Base-by-base conservation (phyloP, 1,140 invertebrate genomes). In the Drosophila repleta region DNA sequence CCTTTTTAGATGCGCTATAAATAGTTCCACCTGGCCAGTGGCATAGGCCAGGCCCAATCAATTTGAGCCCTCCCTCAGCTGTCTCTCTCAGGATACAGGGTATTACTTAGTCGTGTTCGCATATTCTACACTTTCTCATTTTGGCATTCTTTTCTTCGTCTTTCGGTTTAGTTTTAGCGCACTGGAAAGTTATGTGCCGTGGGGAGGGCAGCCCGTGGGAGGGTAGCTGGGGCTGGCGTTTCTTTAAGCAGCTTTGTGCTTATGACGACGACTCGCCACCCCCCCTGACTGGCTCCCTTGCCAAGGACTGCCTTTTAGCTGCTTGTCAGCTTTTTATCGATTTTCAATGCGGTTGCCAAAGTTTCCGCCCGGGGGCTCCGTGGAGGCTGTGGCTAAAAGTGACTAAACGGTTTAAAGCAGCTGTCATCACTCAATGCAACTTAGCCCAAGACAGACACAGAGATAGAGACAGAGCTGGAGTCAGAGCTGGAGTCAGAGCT, bases 211-310 rank as follows among this genome's bases (percentile, higher is more conserved):
- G 10, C 0, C n/a, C n/a, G n/a, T n/a, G n/a, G 29, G 7, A 29
- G 29, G 29, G 29, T 35, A 4, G 10, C 8, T 32, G n/a, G n/a
- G n/a, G 15, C 4, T 17, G 32, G 10, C 17, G 39, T 48, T 68
- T 62, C 69, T 77, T 70, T 67, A 71, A 83, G 80, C 72, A 67
- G 65, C 37, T 71, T 56, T 20, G 18, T 53, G 56, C 73, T 80
- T 69, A 60, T 77, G 68, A 71, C 64, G 73, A 76, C n/a, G n/a
- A n/a, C n/a, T n/a, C n/a, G n/a, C n/a, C n/a, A n/a, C n/a, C n/a
- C n/a, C n/a, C 24, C 24, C 64, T 69, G 56, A 58, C 60, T 39
- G 43, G 3, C 7, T 17, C 24, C 64, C 37, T 18, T n/a, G 26
- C 26, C 20, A 4, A 2, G 32, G 11, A 35, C 32, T 35, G 32